Evolutionary conservation across 2,113 vertebrate genomes (phyloP).

Genomic region (Apteryx mantelli): DNA sequence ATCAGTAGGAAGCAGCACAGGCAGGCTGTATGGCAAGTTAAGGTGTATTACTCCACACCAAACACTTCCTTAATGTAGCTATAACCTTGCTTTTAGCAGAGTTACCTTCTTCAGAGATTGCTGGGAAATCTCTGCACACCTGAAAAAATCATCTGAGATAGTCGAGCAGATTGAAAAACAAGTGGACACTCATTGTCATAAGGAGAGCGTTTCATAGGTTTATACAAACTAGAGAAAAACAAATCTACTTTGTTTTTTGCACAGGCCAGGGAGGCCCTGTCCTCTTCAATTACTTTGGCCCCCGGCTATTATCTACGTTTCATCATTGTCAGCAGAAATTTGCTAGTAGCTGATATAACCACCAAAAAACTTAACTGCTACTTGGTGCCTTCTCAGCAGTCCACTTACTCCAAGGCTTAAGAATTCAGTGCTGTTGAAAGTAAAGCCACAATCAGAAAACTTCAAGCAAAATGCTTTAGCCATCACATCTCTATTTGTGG

Average conservation of each 20-base stretch:
- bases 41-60: neutral
- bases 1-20: neutral
- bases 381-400: neutral
- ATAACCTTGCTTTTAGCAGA: neutral
- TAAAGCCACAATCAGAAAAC: neutral
- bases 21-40: neutral
- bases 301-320: neutral
- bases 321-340: neutral
- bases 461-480: neutral
- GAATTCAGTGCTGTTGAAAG: neutral
- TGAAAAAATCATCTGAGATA: neutral
- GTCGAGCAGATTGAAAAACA: neutral
- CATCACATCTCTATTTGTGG: neutral
- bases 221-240: neutral
- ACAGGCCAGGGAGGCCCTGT: neutral
- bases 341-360: neutral
- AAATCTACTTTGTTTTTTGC: neutral
- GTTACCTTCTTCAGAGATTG: neutral
- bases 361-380: neutral
- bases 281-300: neutral
- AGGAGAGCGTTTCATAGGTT: neutral
- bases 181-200: neutral
- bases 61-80: neutral
- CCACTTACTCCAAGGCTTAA: neutral
- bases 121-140: neutral